Evolutionary conservation across 2,888 invertebrate species (phyloP).

Genomic region (Mycalesis mineus): DNA sequence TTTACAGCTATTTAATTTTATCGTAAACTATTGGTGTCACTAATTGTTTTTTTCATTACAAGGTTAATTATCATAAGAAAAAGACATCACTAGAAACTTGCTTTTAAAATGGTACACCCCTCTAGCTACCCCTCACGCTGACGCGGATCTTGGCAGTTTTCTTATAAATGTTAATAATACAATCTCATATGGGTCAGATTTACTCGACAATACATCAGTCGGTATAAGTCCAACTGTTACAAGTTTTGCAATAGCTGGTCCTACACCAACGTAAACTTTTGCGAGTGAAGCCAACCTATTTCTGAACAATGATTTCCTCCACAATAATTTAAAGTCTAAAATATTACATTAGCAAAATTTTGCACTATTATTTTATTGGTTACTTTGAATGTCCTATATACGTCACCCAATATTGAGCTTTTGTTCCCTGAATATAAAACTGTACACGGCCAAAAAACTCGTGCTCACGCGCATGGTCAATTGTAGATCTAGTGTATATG

Average conservation of each 20-base stretch:
- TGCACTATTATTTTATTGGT: constrained; percentile 32
- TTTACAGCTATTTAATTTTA: constrained; percentile 60
- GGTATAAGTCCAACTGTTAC: no score
- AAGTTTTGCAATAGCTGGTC: no score
- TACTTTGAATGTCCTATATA: constrained; percentile 20
- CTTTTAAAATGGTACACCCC: constrained; percentile 38
- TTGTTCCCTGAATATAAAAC: constrained; percentile 61
- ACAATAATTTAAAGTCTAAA: neutral
- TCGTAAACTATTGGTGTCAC: constrained; percentile 70
- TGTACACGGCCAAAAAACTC: constrained; percentile 44
- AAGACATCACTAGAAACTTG: constrained; percentile 42
- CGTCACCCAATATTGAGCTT: constrained; percentile 38
- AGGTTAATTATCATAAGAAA: constrained; percentile 53
- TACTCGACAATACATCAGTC: no score
- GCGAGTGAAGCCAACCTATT: no score
- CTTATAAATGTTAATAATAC: constrained; percentile 10
- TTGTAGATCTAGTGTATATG: constrained; percentile 48
- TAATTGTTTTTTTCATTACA: constrained; percentile 49
- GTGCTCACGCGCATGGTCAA: constrained; percentile 39
- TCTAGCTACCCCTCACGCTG: constrained; percentile 29
- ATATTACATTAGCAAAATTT: constrained; percentile 32
- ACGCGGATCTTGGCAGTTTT: constrained; percentile 23
- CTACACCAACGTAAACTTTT: no score
- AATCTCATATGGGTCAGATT: no score
- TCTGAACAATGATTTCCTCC: no score